These are phyloP conservation scores for Anas flavirostris DNA, from an alignment of 2,797 vertebrate species.

Conservation along the genomic window DNA sequence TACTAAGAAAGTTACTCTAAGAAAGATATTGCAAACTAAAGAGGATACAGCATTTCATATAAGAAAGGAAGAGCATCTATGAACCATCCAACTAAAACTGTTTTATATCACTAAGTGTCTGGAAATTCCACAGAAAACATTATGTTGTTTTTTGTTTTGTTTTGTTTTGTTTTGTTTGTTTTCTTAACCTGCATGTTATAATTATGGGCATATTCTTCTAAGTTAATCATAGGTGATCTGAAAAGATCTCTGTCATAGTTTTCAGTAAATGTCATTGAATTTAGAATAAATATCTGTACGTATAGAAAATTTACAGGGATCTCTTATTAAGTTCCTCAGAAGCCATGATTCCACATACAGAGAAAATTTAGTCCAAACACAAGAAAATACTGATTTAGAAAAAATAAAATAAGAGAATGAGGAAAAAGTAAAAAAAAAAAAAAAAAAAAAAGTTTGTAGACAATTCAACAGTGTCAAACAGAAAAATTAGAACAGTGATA, in stretches of 20 bases:
- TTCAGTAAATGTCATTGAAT: background rate
- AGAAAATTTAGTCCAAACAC: background rate
- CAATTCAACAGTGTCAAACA: background rate
- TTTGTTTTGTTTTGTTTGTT: background rate
- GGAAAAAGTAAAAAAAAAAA: background rate
- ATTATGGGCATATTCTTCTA: background rate
- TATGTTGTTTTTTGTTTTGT: too few relatives aligned
- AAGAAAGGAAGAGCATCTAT: background rate
- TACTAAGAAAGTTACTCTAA: background rate
- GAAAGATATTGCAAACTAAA: background rate
- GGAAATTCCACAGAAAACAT: background rate
- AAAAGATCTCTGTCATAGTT: background rate
- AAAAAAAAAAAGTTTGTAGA: background rate
- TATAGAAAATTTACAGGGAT: background rate
- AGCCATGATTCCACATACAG: background rate
- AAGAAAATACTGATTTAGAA: background rate
- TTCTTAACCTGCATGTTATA: background rate
- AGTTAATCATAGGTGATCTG: background rate
- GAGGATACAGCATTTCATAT: background rate
- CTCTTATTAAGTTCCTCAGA: background rate
- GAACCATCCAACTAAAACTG: background rate
- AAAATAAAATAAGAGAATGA: background rate
- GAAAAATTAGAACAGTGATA: background rate
- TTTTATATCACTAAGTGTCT: background rate
- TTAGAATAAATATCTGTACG: background rate